phyloP scores from a whole-genome alignment of 2,888 invertebrate genomes.

The Oxyteleia sp. region DNA sequence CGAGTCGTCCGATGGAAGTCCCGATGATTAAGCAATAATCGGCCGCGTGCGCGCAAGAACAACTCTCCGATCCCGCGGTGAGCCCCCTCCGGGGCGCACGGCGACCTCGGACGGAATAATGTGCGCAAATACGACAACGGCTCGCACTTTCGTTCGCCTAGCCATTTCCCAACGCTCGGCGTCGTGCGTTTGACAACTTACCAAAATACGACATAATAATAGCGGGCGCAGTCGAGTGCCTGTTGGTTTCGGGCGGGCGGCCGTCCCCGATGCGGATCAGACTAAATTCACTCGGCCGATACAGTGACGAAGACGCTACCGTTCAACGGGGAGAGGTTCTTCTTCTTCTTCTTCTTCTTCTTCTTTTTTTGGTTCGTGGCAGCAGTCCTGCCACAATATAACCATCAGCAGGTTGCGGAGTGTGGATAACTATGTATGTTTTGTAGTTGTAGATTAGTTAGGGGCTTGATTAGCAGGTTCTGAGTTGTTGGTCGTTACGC shows the following conservation, averaged over 20 bases:
- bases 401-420: no score
- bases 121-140: background rate
- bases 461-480: no score
- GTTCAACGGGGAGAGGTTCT: no score
- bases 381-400: no score
- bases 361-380: no score
- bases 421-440: no score
- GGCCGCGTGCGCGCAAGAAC: background rate
- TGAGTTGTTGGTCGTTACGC: no score
- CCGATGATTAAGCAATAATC: background rate
- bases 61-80: background rate
- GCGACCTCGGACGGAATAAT: background rate
- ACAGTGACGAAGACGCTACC: constrained; percentile 62
- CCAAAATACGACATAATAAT: constrained; percentile 63
- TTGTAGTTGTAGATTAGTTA: no score
- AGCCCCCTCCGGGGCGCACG: background rate
- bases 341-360: no score
- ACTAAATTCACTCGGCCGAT: constrained; percentile 54
- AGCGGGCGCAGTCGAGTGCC: constrained; percentile 24
- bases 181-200: constrained; percentile 51
- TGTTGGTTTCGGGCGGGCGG: constrained; percentile 13
- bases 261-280: constrained; percentile 40
- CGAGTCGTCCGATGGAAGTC: no score
- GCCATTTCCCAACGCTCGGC: background rate
- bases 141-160: background rate